Percentiles rank a stretch among this genome's conserved stretches.
phyloP scores from a whole-genome alignment of 2,113 vertebrate species.

The Callionymus lyra region DNA sequence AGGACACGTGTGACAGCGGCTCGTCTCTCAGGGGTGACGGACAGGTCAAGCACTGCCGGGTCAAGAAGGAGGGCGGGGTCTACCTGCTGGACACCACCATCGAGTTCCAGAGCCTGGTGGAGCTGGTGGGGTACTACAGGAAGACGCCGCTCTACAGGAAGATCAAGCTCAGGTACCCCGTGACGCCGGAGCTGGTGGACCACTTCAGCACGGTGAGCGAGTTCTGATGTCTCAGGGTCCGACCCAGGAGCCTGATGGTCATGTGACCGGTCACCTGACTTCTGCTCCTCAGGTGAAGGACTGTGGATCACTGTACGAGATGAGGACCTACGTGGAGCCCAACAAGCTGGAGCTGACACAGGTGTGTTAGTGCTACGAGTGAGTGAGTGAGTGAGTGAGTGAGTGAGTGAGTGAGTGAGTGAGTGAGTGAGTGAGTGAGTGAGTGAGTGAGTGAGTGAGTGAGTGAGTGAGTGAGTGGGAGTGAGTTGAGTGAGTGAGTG shows the following conservation, averaged over 20 bases:
- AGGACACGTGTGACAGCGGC: slow-evolving; percentile 1
- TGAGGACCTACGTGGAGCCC: slow-evolving; percentile 86
- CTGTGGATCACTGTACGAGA: slow-evolving; percentile 77
- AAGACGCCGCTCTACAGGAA: slow-evolving; percentile 89
- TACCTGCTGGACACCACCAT: slow-evolving; percentile 86
- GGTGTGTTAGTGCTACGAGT: slow-evolving; percentile 72
- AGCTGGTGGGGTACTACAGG: slow-evolving; percentile 85
- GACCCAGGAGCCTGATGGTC: too few species aligned
- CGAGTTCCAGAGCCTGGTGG: slow-evolving; percentile 89
- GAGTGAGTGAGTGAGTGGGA: too few species aligned
- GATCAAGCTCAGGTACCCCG: slow-evolving; percentile 89
- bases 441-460: too few species aligned
- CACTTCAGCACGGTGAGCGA: slow-evolving; percentile 80
- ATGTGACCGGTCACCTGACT: slow-evolving; percentile 31
- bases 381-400: too few species aligned
- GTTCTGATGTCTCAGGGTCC: too few species aligned
- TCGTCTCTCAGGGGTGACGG: slow-evolving; percentile 76
- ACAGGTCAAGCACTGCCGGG: slow-evolving; percentile 92
- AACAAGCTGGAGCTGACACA: slow-evolving; percentile 81
- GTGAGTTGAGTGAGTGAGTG: too few species aligned
- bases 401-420: too few species aligned
- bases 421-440: too few species aligned
- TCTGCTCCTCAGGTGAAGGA: slow-evolving; percentile 71
- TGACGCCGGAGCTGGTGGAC: slow-evolving; percentile 81
- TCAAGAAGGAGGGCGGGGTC: slow-evolving; percentile 78